phyloP scores from a whole-genome alignment of 2,113 vertebrate species.

The Microtus richardsoni region DNA sequence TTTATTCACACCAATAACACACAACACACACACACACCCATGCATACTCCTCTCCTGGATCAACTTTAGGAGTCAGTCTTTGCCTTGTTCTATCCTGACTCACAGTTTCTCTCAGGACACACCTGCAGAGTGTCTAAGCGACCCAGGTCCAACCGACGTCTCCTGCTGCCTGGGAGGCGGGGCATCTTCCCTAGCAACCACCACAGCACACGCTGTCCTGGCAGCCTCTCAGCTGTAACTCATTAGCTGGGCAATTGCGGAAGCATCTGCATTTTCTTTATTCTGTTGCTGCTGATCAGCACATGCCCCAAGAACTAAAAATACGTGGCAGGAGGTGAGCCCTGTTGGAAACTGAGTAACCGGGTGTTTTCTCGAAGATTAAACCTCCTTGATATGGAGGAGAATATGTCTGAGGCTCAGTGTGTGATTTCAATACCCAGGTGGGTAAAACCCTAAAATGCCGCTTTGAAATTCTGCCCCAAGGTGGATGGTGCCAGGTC shows the following conservation, averaged over 20 bases:
- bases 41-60: background rate
- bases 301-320: constrained; percentile 57
- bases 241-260: constrained; percentile 39
- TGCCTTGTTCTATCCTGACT: background rate
- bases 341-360: constrained; percentile 35
- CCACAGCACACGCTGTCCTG: background rate
- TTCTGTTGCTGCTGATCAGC: background rate
- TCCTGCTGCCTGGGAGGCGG: background rate
- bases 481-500: background rate
- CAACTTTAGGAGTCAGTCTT: background rate
- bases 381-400: constrained; percentile 1
- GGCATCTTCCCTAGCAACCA: background rate
- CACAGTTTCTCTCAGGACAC: background rate
- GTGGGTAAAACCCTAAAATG: background rate
- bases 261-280: constrained; percentile 39
- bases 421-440: background rate
- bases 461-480: background rate
- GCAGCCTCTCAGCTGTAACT: background rate
- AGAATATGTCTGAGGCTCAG: background rate
- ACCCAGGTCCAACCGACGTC: background rate
- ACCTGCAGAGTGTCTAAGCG: background rate
- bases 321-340: constrained; percentile 10
- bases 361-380: constrained; percentile 34
- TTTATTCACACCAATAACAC: background rate
- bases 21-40: background rate